Base-by-base conservation (phyloP, 2,888 invertebrate genomes). In the Campoletis raptor region DNA sequence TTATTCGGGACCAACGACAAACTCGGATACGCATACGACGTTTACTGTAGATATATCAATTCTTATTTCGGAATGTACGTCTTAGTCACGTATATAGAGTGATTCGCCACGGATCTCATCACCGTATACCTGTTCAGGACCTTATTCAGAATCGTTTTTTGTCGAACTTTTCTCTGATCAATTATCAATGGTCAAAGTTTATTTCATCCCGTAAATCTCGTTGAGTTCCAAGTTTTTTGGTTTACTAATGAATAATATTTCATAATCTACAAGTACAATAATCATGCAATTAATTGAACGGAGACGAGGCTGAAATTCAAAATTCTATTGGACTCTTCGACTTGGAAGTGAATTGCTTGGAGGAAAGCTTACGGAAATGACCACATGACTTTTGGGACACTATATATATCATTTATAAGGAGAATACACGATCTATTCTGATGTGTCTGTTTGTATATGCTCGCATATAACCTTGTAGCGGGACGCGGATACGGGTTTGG, bases 401-500 rank as follows among this genome's bases (percentile, higher is more conserved):
- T 9, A 4, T 45, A 24, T 30, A 64, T 21, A 52, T 54, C 76
- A 80, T 80, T 61, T 57, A 48, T 37, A 30, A 15, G 52, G 67
- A 30, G 24, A 12, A 52, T 57, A 37, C 18, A 57, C 2, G 8
- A 36, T 12, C 40, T 21, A 12, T 57, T 21, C 37, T 21, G 36
- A 0, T 40, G 48, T 61, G 57, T 48, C 61, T 69, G 57, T 37
- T n/a, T 70, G 21, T 24, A 69, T 37, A 37, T 30, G 30, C 30
- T 1, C 1, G 30, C 85, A 80, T 48, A 85, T 88, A 85, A 86
- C 85, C 83, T 74, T 67, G 61, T 83, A 70, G 40, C 70, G 24
- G 69, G 30, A 69, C 48, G 83, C 45, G 72, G 24, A 57, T 37
- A 69, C 64, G 69, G 73, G 45, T 76, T 18, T 9, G 61, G 81